phyloP scores from a whole-genome alignment of 2,113 vertebrate species.

The Sinocyclocheilus grahami region DNA sequence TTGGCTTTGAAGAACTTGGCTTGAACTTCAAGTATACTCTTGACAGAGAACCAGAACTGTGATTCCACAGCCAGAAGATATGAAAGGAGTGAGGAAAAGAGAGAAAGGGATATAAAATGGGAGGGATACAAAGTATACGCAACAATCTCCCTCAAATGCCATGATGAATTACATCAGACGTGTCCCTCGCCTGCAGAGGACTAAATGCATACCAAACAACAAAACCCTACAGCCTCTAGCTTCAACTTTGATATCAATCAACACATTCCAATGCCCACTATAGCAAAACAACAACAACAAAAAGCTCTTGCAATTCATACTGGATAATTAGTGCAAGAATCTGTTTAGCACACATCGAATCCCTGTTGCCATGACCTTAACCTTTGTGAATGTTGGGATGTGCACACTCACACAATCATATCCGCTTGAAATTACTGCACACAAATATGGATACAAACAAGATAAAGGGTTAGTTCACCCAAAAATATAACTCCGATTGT shows the following conservation, averaged over 20 bases:
- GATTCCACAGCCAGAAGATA: conserved; percentile 25
- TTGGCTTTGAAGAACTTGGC: conserved; percentile 6
- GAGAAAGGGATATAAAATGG: not conserved
- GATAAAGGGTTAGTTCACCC: not conserved
- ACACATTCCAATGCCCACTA: not conserved
- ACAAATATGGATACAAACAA: conserved; percentile 9
- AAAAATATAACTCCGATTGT: no score
- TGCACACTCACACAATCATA: not conserved
- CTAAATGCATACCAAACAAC: conserved; percentile 26
- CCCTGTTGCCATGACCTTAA: not conserved
- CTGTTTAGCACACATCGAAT: not conserved
- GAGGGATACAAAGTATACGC: not conserved
- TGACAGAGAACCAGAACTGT: conserved; percentile 8
- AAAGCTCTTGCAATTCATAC: conserved; percentile 15
- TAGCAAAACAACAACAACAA: not conserved
- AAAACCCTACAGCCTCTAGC: conserved; percentile 33
- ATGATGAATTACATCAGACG: conserved; percentile 48
- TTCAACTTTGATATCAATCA: conserved; percentile 37
- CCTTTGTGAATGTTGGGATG: not conserved
- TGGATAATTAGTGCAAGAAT: not conserved
- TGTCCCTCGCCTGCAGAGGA: conserved; percentile 47
- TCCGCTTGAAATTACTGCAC: not conserved
- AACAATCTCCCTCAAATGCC: conserved; percentile 1
- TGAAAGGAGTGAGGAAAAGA: conserved; percentile 1
- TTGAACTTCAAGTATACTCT: conserved; percentile 16